Evolutionary conservation across 2,888 invertebrate genomes (phyloP).

Genomic region (Trisateles emortualis): DNA sequence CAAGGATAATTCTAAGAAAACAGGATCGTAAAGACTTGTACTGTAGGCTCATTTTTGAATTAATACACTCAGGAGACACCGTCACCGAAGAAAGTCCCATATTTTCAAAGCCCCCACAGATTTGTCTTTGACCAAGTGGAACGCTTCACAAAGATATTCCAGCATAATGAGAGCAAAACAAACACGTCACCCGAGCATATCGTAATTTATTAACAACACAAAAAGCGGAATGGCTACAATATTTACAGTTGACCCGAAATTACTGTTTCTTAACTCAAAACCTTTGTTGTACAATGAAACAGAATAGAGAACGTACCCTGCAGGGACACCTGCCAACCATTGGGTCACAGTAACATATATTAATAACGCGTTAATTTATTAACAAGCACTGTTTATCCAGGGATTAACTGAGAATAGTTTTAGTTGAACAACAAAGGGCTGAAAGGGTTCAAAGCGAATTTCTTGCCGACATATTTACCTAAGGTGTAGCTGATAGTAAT

Average conservation of each 20-base stretch:
- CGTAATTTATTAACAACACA: constrained; percentile 76
- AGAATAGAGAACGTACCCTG: constrained; percentile 69
- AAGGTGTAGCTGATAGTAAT: constrained; percentile 85
- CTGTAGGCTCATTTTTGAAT: constrained; percentile 15
- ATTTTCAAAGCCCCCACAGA: constrained; percentile 52
- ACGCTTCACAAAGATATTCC: constrained; percentile 54
- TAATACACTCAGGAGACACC: background rate
- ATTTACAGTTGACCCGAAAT: constrained; percentile 80
- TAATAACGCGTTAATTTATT: constrained; percentile 87
- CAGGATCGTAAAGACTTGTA: background rate
- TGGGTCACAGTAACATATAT: constrained; percentile 84
- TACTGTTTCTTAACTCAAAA: constrained; percentile 74
- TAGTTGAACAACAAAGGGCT: constrained; percentile 86
- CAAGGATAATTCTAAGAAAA: background rate
- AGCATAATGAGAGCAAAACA: constrained; percentile 64
- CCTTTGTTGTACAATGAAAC: constrained; percentile 79
- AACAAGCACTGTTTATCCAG: constrained; percentile 86
- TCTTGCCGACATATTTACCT: constrained; percentile 87
- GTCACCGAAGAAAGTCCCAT: constrained; percentile 29
- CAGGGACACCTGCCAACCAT: constrained; percentile 81
- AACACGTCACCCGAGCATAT: constrained; percentile 66
- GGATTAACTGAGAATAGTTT: constrained; percentile 87
- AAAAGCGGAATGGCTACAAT: constrained; percentile 78
- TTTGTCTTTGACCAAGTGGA: constrained; percentile 46
- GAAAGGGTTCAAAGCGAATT: constrained; percentile 86